Percentiles rank a stretch among this genome's conserved stretches.
phyloP scores from a whole-genome alignment of 2,797 vertebrate species.

The Bradypus variegatus region DNA sequence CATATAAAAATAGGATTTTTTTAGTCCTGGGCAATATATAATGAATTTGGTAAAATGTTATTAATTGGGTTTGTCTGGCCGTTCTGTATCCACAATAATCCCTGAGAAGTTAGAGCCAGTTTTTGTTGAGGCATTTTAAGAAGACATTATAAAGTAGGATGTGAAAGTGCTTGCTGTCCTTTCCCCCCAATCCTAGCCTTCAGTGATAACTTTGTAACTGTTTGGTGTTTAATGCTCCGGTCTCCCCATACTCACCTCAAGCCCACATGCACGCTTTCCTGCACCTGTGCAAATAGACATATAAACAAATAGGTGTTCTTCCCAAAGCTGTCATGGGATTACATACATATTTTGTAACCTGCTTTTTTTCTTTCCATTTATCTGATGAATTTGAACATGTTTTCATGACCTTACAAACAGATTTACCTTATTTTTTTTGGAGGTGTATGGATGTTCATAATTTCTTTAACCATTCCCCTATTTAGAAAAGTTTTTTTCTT shows the following conservation, averaged over 20 bases:
- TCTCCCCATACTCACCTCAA: background rate
- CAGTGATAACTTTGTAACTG: accelerated
- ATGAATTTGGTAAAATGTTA: background rate
- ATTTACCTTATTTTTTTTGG: background rate
- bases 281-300: background rate
- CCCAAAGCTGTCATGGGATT: background rate
- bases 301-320: background rate
- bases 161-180: background rate
- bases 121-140: background rate
- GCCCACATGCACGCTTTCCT: accelerated
- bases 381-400: background rate
- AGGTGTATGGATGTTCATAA: background rate
- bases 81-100: background rate
- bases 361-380: background rate
- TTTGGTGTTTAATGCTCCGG: background rate
- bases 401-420: background rate
- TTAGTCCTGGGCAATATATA: background rate
- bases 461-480: background rate
- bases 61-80: background rate
- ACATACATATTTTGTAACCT: background rate
- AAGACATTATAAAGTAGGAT: background rate
- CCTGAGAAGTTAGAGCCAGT: too few species aligned
- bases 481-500: background rate
- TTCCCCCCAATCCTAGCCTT: background rate
- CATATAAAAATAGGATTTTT: background rate